A percentile compares a stretch with the other conserved stretches of the same genome.
These are phyloP conservation scores for Equus przewalskii DNA, from an alignment of 2,113 vertebrate genomes.

Conservation along the genomic window DNA sequence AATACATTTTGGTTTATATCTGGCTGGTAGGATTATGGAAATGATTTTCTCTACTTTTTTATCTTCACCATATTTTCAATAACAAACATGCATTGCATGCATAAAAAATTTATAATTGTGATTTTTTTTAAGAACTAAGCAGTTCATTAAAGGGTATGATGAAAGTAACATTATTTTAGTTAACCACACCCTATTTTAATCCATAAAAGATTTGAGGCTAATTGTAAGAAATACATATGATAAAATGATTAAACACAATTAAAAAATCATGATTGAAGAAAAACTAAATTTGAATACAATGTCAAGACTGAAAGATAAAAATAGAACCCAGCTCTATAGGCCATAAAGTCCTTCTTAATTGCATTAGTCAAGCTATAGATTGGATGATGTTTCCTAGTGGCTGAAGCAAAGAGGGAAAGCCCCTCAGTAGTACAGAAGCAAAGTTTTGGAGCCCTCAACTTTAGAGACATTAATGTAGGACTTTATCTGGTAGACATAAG, in stretches of 20 bases:
- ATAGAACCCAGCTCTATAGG: not conserved
- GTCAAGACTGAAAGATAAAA: not conserved
- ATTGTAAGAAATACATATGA: not conserved
- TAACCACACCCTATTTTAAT: not conserved
- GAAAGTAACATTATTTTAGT: not conserved
- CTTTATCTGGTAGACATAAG: not conserved
- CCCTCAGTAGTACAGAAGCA: not conserved
- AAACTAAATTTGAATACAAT: not conserved
- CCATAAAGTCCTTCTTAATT: not conserved
- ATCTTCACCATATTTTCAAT: not conserved
- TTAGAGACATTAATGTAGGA: not conserved
- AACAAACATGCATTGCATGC: not conserved
- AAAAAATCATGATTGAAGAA: not conserved
- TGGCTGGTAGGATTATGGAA: not conserved
- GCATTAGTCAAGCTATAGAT: not conserved
- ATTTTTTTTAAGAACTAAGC: not conserved
- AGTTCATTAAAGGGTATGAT: not conserved
- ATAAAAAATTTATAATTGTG: not conserved
- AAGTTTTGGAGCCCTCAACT: not conserved
- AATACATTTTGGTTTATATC: not conserved
- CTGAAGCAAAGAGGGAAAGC: not conserved
- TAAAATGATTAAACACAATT: conserved; percentile 2
- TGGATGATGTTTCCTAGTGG: not conserved
- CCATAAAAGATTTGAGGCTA: not conserved
- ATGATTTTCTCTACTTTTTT: not conserved